Evolutionary conservation across 2,113 vertebrate genomes (phyloP).

Genomic region (Bubo bubo): DNA sequence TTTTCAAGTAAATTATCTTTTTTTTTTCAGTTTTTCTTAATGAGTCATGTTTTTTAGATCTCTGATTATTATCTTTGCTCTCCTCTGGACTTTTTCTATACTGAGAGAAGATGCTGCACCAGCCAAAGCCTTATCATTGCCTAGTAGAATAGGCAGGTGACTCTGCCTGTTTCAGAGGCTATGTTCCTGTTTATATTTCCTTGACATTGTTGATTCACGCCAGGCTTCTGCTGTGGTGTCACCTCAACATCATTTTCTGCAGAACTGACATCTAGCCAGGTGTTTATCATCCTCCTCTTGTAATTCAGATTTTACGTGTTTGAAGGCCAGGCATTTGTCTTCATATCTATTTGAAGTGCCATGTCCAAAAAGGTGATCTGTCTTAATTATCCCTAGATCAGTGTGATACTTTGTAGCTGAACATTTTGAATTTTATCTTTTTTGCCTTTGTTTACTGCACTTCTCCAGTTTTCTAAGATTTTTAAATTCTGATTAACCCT

Average conservation of each 20-base stretch:
- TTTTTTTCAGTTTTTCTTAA: background rate
- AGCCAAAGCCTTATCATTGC: background rate
- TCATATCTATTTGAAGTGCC: background rate
- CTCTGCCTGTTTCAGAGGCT: background rate
- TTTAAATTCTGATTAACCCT: background rate
- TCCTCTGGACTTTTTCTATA: background rate
- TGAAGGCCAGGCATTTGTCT: slow-evolving; percentile 8
- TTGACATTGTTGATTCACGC: background rate
- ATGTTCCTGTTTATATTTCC: background rate
- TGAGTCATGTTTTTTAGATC: background rate
- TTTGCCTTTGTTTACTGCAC: background rate
- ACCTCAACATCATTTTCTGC: background rate
- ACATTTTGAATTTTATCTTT: background rate
- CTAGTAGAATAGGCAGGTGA: accelerated
- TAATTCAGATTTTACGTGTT: background rate
- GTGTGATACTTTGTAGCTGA: background rate
- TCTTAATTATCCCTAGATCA: background rate
- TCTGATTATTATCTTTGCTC: background rate
- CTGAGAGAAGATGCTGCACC: background rate
- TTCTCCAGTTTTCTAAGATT: background rate
- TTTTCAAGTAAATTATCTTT: background rate
- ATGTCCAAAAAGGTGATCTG: background rate
- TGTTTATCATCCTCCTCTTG: background rate
- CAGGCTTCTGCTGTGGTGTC: background rate
- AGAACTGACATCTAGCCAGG: background rate